A percentile compares a stretch with the other conserved stretches of the same genome.
Evolutionary conservation across 1,140 invertebrate species (phyloP).

Genomic region (Pissodes strobi): DNA sequence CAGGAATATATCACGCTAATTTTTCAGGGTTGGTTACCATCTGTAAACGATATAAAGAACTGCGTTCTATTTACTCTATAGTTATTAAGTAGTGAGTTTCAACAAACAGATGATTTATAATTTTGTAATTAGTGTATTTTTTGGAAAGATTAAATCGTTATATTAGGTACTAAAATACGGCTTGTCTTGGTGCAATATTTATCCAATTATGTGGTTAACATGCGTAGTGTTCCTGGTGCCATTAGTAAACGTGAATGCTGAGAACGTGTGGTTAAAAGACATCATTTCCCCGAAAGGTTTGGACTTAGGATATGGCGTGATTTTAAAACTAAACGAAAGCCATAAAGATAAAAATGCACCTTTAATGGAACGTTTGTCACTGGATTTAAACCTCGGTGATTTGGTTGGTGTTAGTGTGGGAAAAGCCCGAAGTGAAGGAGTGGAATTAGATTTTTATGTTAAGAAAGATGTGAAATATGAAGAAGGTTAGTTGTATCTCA

Average conservation of each 20-base stretch:
- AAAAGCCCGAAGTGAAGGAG: slow-evolving; percentile 53
- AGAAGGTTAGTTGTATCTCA: no score
- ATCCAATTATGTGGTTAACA: slow-evolving; percentile 40
- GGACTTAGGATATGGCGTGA: slow-evolving; percentile 42
- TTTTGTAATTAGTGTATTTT: no score
- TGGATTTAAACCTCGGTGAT: slow-evolving; percentile 60
- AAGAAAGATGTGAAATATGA: slow-evolving; percentile 25
- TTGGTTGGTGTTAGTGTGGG: slow-evolving; percentile 57
- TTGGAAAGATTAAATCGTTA: neutral
- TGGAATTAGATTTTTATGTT: slow-evolving; percentile 54
- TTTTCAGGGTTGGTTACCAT: slow-evolving; percentile 30
- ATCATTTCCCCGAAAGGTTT: slow-evolving; percentile 50
- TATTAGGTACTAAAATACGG: neutral
- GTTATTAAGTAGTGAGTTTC: slow-evolving; percentile 32
- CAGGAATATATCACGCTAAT: slow-evolving; percentile 18
- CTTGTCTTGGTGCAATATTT: neutral
- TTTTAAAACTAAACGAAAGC: slow-evolving; percentile 42
- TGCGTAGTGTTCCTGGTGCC: slow-evolving; percentile 31
- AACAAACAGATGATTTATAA: no score
- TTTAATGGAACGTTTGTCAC: slow-evolving; percentile 58
- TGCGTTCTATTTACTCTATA: slow-evolving; percentile 13
- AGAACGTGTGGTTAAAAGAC: slow-evolving; percentile 55
- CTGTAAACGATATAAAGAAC: slow-evolving; percentile 48
- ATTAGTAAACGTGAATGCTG: slow-evolving; percentile 10
- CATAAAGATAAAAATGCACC: slow-evolving; percentile 52